A percentile compares a stretch with the other conserved stretches of the same genome.
These are phyloP conservation scores for Pseudolaguvia tuberculata DNA, from an alignment of 2,113 vertebrate genomes.

Conservation along the genomic window DNA sequence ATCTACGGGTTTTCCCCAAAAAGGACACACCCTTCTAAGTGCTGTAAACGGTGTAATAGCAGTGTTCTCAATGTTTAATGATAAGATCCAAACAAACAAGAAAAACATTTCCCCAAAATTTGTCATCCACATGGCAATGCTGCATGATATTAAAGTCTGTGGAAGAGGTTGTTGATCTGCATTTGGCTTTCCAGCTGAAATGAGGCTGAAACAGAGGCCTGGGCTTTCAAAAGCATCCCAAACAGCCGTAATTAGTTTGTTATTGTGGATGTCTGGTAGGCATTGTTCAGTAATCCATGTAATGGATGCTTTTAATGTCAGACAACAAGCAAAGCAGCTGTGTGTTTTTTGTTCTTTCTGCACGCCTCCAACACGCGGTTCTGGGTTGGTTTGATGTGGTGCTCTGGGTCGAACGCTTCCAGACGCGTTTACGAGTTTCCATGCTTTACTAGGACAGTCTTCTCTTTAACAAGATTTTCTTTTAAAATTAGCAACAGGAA, in stretches of 20 bases:
- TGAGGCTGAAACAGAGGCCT: slow-evolving; percentile 22
- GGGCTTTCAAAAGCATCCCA: slow-evolving; percentile 12
- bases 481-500: slow-evolving; percentile 36
- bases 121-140: too few species aligned
- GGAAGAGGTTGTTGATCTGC: not conserved
- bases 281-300: slow-evolving; percentile 29
- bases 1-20: not conserved
- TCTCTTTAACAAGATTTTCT: slow-evolving; percentile 30
- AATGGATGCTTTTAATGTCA: slow-evolving; percentile 43
- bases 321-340: slow-evolving; percentile 44
- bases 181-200: slow-evolving; percentile 1
- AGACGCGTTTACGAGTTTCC: slow-evolving; percentile 42
- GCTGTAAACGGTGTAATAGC: not conserved
- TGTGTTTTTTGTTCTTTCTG: slow-evolving; percentile 11
- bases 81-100: not conserved
- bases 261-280: slow-evolving; percentile 23
- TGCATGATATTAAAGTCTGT: not conserved
- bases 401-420: slow-evolving; percentile 30
- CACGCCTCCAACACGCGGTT: slow-evolving; percentile 12
- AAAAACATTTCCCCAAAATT: not conserved
- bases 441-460: slow-evolving; percentile 31
- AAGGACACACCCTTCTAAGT: not conserved
- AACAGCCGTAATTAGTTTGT: slow-evolving; percentile 35
- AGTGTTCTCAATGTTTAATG: not conserved
- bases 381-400: slow-evolving; percentile 17